These are phyloP conservation scores for Solenopsis invicta DNA, from an alignment of 1,140 invertebrate species.

Conservation along the genomic window DNA sequence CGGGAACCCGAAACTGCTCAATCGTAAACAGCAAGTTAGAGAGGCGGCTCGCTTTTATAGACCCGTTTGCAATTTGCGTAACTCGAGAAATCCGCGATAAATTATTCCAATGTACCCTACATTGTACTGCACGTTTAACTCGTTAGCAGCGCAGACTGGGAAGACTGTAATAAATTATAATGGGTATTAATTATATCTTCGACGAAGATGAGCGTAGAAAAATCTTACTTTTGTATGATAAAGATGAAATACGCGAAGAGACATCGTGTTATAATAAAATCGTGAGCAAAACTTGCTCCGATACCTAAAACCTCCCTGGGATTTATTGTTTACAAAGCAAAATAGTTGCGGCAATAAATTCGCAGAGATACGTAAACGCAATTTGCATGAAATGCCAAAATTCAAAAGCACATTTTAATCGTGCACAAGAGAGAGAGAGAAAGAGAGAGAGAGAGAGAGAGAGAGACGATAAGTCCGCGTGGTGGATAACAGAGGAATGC, in stretches of 20 bases:
- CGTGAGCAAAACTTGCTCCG: background rate
- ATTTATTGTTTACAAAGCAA: background rate
- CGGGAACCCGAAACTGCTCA: background rate
- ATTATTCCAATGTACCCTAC: background rate
- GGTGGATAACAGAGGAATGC: background rate
- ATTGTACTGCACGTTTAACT: background rate
- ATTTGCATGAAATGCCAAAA: conserved; percentile 24
- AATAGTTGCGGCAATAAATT: conserved; percentile 9
- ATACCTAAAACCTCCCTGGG: background rate
- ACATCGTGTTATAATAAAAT: background rate
- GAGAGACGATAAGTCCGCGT: conserved; percentile 13
- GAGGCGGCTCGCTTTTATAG: conserved; percentile 28
- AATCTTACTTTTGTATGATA: background rate
- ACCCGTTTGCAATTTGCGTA: conserved; percentile 24
- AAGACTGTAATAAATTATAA: background rate
- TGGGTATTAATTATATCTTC: background rate
- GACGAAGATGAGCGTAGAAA: background rate
- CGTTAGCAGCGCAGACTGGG: background rate
- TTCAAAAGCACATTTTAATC: background rate
- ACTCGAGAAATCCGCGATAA: conserved; percentile 22
- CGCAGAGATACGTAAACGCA: background rate
- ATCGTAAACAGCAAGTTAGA: conserved; percentile 34
- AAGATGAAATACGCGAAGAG: background rate
- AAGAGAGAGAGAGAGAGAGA: background rate
- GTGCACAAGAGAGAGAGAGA: background rate